Base-by-base conservation (phyloP, 2,888 invertebrate genomes). In the Metallyticus violacea region DNA sequence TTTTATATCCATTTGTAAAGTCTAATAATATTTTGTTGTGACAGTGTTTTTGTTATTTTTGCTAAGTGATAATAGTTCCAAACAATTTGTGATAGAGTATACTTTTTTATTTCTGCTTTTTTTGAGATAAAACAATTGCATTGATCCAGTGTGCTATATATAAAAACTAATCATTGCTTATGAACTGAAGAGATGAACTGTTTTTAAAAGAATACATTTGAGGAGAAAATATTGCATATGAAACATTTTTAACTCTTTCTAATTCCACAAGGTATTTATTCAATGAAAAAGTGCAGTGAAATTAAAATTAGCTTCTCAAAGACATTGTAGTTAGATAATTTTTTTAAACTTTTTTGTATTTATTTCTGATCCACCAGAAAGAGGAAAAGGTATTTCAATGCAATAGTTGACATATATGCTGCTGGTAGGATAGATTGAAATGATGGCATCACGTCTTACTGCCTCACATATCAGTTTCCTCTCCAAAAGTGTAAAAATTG, bases 41-140 rank as follows among this genome's bases (percentile, higher is more conserved):
- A 22, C 28, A 76, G 77, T 83, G 26, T 15, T 26, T 83, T 27
- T 77, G 25, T 83, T 83, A n/a, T 76, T 28, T 28, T 83, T 76
- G 25, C 27, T 77, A 1, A 83, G 76, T 26, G 40, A 25, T 83
- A 27, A 26, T 26, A 62, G 77, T 83, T 83, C 83, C 83, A 83
- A 9, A 83, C 77, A 25, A 2, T 83, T 83, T 83, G 83, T 83
- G 83, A 83, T 83, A 83, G 76, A 77, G 22, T 83, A 28, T 83
- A 28, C 22, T 83, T 83, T 83, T 28, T 77, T 77, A 62, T 77
- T 83, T 30, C 30, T 62, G 40, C 22, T 62, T 62, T 30, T 62
- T 62, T 22, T 62, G 40, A 62, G 15, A 62, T 62, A 22, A 62
- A 15, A n/a, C n/a, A n/a, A 3, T 0, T 62, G 40, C 40, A 62